These are phyloP conservation scores for Eulemur rubriventer DNA, from an alignment of 2,797 vertebrate genomes.

Conservation along the genomic window DNA sequence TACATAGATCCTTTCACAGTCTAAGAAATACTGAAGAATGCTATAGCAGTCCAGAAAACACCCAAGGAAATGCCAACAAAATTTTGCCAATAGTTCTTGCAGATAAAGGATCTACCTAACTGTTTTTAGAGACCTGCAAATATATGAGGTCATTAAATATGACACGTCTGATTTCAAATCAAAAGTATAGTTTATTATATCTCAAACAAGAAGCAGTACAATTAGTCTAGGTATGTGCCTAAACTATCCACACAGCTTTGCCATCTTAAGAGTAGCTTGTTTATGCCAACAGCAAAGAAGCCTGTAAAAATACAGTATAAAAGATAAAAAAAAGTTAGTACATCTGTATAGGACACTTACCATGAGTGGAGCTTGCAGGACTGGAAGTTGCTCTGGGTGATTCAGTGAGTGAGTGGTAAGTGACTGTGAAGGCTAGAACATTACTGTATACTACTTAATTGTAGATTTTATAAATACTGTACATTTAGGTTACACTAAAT, in stretches of 20 bases:
- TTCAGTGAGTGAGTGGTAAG: not conserved
- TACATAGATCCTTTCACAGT: not conserved
- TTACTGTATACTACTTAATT: not conserved
- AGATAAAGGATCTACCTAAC: not conserved
- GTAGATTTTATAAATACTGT: not conserved
- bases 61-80: not conserved
- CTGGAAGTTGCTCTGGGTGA: not conserved
- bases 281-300: no score
- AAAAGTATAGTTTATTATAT: no score
- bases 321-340: not conserved
- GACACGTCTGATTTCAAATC: no score
- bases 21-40: not conserved
- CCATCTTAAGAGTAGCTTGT: no score
- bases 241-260: no score
- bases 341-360: not conserved
- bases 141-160: not conserved
- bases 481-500: not conserved
- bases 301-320: not conserved
- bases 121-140: not conserved
- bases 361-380: not conserved
- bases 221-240: no score
- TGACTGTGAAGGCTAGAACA: not conserved
- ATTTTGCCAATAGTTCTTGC: not conserved
- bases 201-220: no score
- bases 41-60: not conserved